phyloP scores from a whole-genome alignment of 2,888 invertebrate genomes.

The Caenorhabditis doughertyi region DNA sequence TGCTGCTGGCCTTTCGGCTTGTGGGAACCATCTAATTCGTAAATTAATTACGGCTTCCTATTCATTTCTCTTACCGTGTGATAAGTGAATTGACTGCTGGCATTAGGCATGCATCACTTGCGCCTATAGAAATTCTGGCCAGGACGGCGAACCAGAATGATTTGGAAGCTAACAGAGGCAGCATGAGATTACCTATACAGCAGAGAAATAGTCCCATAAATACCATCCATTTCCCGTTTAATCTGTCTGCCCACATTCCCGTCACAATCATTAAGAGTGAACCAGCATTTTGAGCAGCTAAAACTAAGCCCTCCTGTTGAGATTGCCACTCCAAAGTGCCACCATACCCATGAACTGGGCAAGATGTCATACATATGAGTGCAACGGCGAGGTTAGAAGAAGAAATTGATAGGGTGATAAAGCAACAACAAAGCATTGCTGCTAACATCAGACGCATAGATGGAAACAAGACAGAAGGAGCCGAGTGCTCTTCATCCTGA shows the following conservation, averaged over 20 bases:
- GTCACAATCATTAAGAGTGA: conserved; percentile 78
- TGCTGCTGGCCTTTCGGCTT: conserved; percentile 79
- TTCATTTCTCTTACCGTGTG: conserved; percentile 66
- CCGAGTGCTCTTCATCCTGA: conserved; percentile 61
- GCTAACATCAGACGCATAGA: conserved; percentile 81
- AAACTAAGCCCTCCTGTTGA: conserved; percentile 78
- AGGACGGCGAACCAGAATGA: conserved; percentile 79
- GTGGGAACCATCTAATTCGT: conserved; percentile 77
- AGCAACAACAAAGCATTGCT: conserved; percentile 80
- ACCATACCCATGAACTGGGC: conserved; percentile 80
- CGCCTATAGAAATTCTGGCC: conserved; percentile 78
- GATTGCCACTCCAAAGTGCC: conserved; percentile 60
- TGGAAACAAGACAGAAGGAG: conserved; percentile 77
- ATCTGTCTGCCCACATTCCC: conserved; percentile 79
- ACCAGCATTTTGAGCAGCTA: conserved; percentile 82
- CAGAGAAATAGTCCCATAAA: conserved; percentile 75
- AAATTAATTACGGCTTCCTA: neutral
- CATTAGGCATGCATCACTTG: conserved; percentile 80
- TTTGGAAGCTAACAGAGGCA: conserved; percentile 73
- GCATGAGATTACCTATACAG: conserved; percentile 76
- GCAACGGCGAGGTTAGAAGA: conserved; percentile 81
- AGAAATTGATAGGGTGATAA: conserved; percentile 79
- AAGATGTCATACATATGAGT: conserved; percentile 82
- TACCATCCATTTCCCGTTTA: conserved; percentile 82
- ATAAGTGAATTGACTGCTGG: conserved; percentile 81